These are phyloP conservation scores for Dascillus cervinus DNA, from an alignment of 2,888 invertebrate species.

Conservation along the genomic window DNA sequence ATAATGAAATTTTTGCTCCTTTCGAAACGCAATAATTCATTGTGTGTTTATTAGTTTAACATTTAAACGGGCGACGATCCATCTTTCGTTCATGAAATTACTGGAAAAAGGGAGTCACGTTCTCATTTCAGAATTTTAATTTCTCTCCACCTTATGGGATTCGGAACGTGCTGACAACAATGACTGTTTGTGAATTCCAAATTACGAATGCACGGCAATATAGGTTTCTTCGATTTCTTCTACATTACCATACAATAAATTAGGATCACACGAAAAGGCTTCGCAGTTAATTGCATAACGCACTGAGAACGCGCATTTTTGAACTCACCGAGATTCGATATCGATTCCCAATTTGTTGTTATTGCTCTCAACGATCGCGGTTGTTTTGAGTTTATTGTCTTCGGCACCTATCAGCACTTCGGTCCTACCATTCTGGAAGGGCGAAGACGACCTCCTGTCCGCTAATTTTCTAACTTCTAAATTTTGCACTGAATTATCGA, in stretches of 20 bases:
- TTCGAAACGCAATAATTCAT: not conserved
- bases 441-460: conserved; percentile 48
- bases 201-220: too few species aligned
- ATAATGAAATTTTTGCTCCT: conserved; percentile 1
- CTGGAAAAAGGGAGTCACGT: too few species aligned
- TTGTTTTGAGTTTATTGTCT: conserved; percentile 55
- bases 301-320: too few species aligned
- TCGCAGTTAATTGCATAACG: too few species aligned
- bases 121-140: too few species aligned
- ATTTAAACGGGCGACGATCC: too few species aligned
- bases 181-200: too few species aligned
- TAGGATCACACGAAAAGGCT: too few species aligned
- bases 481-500: conserved; percentile 22
- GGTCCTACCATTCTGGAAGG: conserved; percentile 64
- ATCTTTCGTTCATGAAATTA: too few species aligned
- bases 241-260: conserved; percentile 16
- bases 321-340: conserved; percentile 51
- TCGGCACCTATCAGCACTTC: conserved; percentile 64
- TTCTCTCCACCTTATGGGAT: too few species aligned
- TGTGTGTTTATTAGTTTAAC: too few species aligned
- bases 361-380: conserved; percentile 51
- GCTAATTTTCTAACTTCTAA: conserved; percentile 44
- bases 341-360: conserved; percentile 49
- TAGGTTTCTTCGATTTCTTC: conserved; percentile 9
- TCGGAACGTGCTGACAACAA: too few species aligned